Conservation (phyloP, 1,140 invertebrate genomes). For the Brachionus calyciflorus region DNA sequence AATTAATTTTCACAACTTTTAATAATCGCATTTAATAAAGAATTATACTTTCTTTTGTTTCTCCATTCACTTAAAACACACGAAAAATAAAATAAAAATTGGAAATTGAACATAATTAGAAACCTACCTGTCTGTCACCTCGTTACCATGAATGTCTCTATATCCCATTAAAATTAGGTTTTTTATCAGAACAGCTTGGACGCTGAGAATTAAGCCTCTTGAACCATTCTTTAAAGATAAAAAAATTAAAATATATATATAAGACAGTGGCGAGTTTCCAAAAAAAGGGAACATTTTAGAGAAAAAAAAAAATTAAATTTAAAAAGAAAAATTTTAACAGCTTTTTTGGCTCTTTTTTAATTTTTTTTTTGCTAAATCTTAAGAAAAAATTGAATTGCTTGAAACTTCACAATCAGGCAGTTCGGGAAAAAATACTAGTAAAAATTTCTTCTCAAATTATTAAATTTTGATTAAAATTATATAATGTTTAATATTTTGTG, state of each 20-base stretch:
- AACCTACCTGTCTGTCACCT: slow-evolving; percentile 33
- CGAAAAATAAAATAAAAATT: background rate
- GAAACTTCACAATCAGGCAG: too few species aligned
- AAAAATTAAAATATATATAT: background rate
- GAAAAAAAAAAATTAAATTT: too few species aligned
- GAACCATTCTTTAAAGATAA: slow-evolving; percentile 63
- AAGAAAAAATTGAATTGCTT: too few species aligned
- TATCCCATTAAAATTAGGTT: slow-evolving; percentile 62
- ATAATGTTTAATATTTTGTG: too few species aligned
- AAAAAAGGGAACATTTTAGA: too few species aligned
- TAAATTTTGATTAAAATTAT: too few species aligned
- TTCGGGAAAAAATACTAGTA: background rate
- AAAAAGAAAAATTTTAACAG: too few species aligned
- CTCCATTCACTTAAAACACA: slow-evolving; percentile 10
- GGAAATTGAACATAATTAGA: background rate
- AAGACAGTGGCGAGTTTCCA: too few species aligned
- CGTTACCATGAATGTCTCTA: slow-evolving; percentile 19
- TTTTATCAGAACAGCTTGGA: slow-evolving; percentile 70
- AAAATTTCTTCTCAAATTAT: background rate
- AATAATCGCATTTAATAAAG: background rate
- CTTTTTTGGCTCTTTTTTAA: too few species aligned
- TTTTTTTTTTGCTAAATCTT: too few species aligned
- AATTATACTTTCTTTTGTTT: slow-evolving; percentile 19
- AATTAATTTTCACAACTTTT: background rate
- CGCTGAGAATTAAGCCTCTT: slow-evolving; percentile 65